phyloP scores from a whole-genome alignment of 1,140 invertebrate species.

The Caenorhabditis latens region DNA sequence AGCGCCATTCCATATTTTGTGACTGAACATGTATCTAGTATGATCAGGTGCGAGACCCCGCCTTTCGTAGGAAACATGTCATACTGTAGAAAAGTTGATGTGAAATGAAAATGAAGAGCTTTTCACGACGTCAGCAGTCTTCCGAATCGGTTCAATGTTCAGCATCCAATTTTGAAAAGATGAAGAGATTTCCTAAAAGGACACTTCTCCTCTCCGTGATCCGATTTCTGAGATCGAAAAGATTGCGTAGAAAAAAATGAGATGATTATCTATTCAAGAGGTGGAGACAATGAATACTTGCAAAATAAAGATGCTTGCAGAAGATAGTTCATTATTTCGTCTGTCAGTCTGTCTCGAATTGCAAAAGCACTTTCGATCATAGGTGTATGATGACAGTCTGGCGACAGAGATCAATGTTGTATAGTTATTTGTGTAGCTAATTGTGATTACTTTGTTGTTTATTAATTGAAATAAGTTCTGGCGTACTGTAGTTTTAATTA shows the following conservation, averaged over 20 bases:
- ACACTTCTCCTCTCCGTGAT: not conserved
- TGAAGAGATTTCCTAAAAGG: not conserved
- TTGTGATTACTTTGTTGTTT: not conserved
- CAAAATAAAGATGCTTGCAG: constrained; percentile 13
- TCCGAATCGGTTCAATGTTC: constrained; percentile 52
- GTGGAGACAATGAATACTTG: not conserved
- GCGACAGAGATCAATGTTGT: not conserved
- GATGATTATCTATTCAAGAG: constrained; percentile 13
- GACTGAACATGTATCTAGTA: constrained; percentile 41
- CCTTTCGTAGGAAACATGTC: not conserved
- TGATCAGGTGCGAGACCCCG: not conserved
- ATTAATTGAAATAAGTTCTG: no score
- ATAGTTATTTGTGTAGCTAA: not conserved
- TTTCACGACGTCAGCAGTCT: constrained; percentile 16
- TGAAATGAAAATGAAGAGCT: not conserved
- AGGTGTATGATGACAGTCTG: not conserved
- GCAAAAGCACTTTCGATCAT: constrained; percentile 27
- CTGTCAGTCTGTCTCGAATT: not conserved
- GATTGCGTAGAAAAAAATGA: not conserved
- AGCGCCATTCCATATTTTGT: constrained; percentile 28
- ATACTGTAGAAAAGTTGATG: constrained; percentile 47
- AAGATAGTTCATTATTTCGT: constrained; percentile 3
- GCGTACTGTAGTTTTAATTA: no score
- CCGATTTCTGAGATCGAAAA: not conserved
- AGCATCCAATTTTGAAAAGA: not conserved